Conservation (phyloP, 2,113 vertebrate species). For the Blennius ocellaris region DNA sequence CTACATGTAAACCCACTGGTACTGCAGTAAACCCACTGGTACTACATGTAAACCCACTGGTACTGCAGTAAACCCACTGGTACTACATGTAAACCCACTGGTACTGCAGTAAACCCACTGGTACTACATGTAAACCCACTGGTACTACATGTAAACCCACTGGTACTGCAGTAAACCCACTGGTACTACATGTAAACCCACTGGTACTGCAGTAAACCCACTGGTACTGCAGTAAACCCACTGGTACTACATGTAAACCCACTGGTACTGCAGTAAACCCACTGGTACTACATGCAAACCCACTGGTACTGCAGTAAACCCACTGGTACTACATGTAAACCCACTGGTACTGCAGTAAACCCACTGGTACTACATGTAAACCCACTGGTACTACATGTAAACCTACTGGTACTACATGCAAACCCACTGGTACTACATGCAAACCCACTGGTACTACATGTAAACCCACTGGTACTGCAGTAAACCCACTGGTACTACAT, state of each 20-base stretch:
- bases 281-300: constrained; percentile 68
- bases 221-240: constrained; percentile 30
- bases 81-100: constrained; percentile 65
- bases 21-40: no score
- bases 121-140: constrained; percentile 66
- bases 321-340: no score
- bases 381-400: constrained; percentile 44
- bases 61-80: no score
- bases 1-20: constrained; percentile 59
- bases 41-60: constrained; percentile 64
- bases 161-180: no score
- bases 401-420: no score
- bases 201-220: constrained; percentile 58
- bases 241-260: constrained; percentile 67
- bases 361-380: no score
- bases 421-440: constrained; percentile 59
- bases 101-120: no score
- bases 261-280: constrained; percentile 39
- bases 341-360: constrained; percentile 39
- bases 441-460: constrained; percentile 58
- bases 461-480: constrained; percentile 55
- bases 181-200: constrained; percentile 68
- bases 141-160: constrained; percentile 60
- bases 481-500: no score
- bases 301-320: constrained; percentile 40